Evolutionary conservation across 2,888 invertebrate species (phyloP).

Genomic region (Chrysotoxum bicinctum): DNA sequence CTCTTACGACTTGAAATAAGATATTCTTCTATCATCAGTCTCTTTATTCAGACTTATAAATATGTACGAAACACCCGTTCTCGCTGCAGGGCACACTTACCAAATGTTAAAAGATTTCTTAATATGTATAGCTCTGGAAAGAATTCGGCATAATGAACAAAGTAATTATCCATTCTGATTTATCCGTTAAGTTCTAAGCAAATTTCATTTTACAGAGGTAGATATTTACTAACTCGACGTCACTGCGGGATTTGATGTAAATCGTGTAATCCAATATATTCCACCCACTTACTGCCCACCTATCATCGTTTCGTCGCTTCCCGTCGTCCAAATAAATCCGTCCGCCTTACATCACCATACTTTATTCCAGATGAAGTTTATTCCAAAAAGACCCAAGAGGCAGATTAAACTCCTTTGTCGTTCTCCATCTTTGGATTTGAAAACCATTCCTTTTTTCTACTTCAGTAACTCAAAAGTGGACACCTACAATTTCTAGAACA

Average conservation of each 20-base stretch:
- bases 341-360: conserved; percentile 11
- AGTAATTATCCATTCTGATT: neutral
- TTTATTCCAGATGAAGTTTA: conserved; percentile 20
- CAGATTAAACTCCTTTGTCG: conserved; percentile 7
- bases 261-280: conserved; percentile 3
- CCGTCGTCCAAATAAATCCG: neutral
- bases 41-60: no score
- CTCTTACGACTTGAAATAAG: no score
- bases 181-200: neutral
- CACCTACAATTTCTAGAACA: conserved; percentile 19
- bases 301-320: neutral
- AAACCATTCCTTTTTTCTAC: conserved; percentile 7
- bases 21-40: no score
- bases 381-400: neutral
- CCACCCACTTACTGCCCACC: conserved; percentile 13
- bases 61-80: no score
- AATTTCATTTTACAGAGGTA: neutral
- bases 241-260: neutral
- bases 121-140: no score
- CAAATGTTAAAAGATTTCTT: no score
- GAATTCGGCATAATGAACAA: neutral
- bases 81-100: no score
- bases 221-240: neutral
- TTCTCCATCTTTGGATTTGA: neutral
- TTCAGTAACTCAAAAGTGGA: conserved; percentile 4